Evolutionary conservation across 2,888 invertebrate species (phyloP).

Genomic region (Acleris sparsana): DNA sequence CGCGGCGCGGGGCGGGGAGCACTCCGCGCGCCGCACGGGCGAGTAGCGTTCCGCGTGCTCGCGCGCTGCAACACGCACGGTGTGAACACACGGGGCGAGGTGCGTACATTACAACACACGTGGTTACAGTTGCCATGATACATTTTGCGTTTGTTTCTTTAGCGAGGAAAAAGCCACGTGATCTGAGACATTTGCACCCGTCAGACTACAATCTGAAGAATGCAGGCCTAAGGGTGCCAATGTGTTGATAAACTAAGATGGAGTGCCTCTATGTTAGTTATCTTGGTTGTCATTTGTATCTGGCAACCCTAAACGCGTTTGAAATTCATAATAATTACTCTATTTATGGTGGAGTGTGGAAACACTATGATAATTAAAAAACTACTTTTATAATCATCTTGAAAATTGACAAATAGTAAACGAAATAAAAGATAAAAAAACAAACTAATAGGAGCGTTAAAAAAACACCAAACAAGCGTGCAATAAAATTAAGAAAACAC

Average conservation of each 20-base stretch:
- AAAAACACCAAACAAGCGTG: constrained; percentile 1
- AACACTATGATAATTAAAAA: too few relatives aligned
- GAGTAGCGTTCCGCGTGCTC: constrained; percentile 92
- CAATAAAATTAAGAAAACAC: constrained; percentile 25
- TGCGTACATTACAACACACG: not conserved
- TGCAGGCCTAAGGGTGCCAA: too few relatives aligned
- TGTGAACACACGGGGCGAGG: not conserved
- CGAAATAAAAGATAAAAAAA: not conserved
- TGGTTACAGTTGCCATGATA: not conserved
- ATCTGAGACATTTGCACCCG: too few relatives aligned
- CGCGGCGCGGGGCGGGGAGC: constrained; percentile 79
- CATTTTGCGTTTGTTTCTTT: too few relatives aligned
- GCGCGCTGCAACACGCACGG: constrained; percentile 69
- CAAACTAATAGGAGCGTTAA: not conserved
- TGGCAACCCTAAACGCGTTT: too few relatives aligned
- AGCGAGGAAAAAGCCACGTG: too few relatives aligned
- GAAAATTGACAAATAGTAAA: not conserved
- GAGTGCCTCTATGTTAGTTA: not conserved
- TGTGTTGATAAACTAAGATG: not conserved
- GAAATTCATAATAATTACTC: too few relatives aligned
- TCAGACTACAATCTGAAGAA: too few relatives aligned
- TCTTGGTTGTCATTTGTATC: not conserved
- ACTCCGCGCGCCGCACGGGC: constrained; percentile 95
- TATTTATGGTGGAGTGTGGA: too few relatives aligned
- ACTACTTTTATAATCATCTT: too few relatives aligned